These are phyloP conservation scores for Xestia sexstrigata DNA, from an alignment of 2,888 invertebrate species.

Conservation along the genomic window DNA sequence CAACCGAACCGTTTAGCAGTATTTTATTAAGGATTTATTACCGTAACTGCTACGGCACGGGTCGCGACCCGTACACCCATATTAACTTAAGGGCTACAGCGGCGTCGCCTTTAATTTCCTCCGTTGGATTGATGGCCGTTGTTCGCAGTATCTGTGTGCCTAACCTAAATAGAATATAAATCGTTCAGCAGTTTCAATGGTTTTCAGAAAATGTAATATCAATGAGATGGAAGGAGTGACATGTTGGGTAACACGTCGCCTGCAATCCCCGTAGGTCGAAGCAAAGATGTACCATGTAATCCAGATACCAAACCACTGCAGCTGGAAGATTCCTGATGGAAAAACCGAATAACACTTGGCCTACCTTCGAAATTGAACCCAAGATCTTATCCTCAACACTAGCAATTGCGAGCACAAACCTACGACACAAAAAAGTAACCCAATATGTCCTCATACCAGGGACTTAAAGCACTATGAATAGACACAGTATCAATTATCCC, in stretches of 20 bases:
- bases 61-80: background rate
- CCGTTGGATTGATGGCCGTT: background rate
- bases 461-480: constrained; percentile 57
- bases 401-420: background rate
- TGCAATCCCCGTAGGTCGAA: background rate
- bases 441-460: constrained; percentile 50
- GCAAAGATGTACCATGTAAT: background rate
- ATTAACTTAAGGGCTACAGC: background rate
- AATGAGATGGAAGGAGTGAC: background rate
- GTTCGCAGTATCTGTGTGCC: background rate
- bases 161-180: background rate
- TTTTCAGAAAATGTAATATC: background rate
- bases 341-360: background rate
- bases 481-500: constrained; percentile 56
- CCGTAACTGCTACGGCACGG: background rate
- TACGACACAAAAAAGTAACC: constrained; percentile 12
- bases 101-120: background rate
- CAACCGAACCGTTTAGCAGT: background rate
- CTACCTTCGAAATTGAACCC: background rate
- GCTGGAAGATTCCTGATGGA: background rate
- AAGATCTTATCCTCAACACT: background rate
- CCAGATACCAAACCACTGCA: background rate
- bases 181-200: background rate
- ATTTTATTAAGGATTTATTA: background rate
- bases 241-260: too few relatives aligned